These are phyloP conservation scores for Epinotia nisella DNA, from an alignment of 2,888 invertebrate species.

Conservation along the genomic window DNA sequence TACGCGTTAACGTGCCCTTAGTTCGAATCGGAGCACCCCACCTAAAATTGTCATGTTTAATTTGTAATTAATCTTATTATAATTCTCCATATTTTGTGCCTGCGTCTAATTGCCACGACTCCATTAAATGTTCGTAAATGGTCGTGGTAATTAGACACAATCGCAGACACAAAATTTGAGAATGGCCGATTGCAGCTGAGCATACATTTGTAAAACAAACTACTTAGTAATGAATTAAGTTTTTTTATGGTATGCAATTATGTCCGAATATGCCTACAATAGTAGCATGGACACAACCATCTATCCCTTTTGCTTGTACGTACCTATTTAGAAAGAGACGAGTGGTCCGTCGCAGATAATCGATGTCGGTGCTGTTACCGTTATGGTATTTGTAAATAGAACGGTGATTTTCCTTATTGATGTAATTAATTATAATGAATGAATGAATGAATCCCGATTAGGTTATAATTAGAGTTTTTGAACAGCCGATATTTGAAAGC, in stretches of 20 bases:
- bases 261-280: too few relatives aligned
- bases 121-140: too few relatives aligned
- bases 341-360: not conserved
- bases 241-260: too few relatives aligned
- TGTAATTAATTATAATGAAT: slow-evolving; percentile 4
- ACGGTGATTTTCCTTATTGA: slow-evolving; percentile 35
- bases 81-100: too few relatives aligned
- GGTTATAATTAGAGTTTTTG: too few relatives aligned
- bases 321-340: not conserved
- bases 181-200: too few relatives aligned
- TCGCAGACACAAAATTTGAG: too few relatives aligned
- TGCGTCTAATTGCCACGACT: too few relatives aligned
- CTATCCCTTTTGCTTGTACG: not conserved
- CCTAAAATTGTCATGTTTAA: not conserved
- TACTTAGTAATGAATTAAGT: too few relatives aligned
- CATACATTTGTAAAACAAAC: not conserved
- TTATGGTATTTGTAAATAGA: slow-evolving; percentile 34
- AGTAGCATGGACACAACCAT: not conserved
- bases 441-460: slow-evolving; percentile 13
- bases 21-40: not conserved
- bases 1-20: not conserved
- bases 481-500: too few relatives aligned
- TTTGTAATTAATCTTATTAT: slow-evolving; percentile 8
- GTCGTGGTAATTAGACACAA: too few relatives aligned
- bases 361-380: slow-evolving; percentile 1